Evolutionary conservation across 2,113 vertebrate genomes (phyloP), one percentile per base, ranked within the genome.

Genomic region (Holacanthus passer): DNA sequence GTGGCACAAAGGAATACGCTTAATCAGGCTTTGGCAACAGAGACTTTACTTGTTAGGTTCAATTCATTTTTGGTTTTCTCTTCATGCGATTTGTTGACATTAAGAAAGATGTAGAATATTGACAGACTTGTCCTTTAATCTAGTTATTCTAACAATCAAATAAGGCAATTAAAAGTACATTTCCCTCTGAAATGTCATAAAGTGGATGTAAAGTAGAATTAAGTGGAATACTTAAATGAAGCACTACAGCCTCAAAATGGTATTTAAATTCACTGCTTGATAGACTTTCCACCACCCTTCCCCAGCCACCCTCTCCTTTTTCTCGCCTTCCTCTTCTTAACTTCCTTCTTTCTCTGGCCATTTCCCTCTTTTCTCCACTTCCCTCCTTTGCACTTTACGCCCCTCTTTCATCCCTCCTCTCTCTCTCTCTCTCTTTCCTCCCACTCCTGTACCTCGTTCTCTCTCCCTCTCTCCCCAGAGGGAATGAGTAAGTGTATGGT

Each of bases 401-500:
- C 82, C 62, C 60, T 64, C 78, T 80, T 79, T 78, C 86, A 70
- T 82, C 69, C 58, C 79, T 66, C 32, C 73, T 14, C 50, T 12
- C 50, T 52, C 67, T 20, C 71, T 62, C 72, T 67, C 81, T 53
- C 81, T 47, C 45, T 68, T 50, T 69, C 77, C 72, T 73, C 77
- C 68, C 73, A 62, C 71, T 83, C 73, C 72, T 56, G 69, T 83
- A 85, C 87, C 82, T 86, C 62, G 41, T 67, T 73, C 83, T 74
- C 73, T 56, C 77, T 70, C 82, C 62, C 53, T 72, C 76, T 76
- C 73, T 48, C 88, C 90, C 90, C 83, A 68, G 88, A 87, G 92
- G 89, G 90, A 87, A 85, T 84, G 90, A 88, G 85, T 85, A 82
- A 94, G 88, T 86, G 87, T 73, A 92, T 77, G 92, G 79, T 90